Percentiles rank a stretch among this genome's conserved stretches.
Evolutionary conservation across 2,888 invertebrate genomes (phyloP).

Genomic region (Aquatica leii): DNA sequence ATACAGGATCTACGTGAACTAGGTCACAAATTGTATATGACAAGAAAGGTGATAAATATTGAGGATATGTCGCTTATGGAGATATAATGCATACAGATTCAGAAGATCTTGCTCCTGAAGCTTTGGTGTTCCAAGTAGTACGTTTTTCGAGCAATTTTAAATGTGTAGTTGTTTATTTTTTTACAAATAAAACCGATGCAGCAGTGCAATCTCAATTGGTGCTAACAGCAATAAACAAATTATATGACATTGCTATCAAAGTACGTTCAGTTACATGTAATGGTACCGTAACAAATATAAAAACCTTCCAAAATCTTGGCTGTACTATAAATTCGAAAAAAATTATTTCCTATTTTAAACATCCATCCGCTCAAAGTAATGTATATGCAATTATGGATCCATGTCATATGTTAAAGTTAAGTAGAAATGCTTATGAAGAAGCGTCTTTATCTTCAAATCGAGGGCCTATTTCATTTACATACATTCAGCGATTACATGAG

Average conservation of each 20-base stretch:
- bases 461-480: not conserved
- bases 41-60: constrained; percentile 5
- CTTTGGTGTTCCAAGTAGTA: constrained; percentile 5
- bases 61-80: constrained; percentile 1
- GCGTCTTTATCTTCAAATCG: not conserved
- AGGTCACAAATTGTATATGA: constrained; percentile 5
- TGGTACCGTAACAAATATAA: not conserved
- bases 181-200: constrained; percentile 2
- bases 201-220: not conserved
- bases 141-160: constrained; percentile 4
- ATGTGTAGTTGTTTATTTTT: constrained; percentile 1
- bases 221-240: not conserved
- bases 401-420: constrained; percentile 2
- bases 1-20: too few species aligned
- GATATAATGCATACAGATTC: constrained; percentile 1
- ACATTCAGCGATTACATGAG: not conserved
- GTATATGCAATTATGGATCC: not conserved
- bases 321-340: not conserved
- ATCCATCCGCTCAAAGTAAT: not conserved
- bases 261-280: not conserved
- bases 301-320: not conserved
- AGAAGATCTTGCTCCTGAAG: constrained; percentile 3
- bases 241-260: not conserved
- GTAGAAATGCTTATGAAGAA: constrained; percentile 4
- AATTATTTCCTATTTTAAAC: constrained; percentile 6